Base-by-base conservation (phyloP, 2,113 vertebrate genomes). In the Lagenorhynchus albirostris region DNA sequence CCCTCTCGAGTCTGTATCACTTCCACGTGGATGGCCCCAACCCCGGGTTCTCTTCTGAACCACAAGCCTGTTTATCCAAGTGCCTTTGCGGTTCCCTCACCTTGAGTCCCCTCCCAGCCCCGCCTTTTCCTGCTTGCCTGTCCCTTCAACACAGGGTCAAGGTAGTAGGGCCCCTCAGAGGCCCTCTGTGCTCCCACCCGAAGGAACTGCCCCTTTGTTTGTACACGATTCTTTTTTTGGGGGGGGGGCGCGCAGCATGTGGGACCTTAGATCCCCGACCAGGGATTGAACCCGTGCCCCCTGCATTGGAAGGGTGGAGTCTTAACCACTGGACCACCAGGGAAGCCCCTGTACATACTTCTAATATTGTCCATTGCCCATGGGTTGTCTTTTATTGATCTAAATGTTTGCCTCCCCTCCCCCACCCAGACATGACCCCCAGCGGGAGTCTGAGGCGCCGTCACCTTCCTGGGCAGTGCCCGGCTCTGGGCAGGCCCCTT, bases 131-230 rank as follows among this genome's bases (percentile, higher is more conserved):
- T 36, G 7, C 29, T 33, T 33, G 29, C 8, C 67, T 67, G 10
- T 26, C 68, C 33, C 67, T 62, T 92, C 70, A 31, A 11, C 13
- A 26, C 62, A 14, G 0, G 25, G 41, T 47, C 17, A 17, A 31
- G 86, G 53, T 6, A 20, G n/a, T 3, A 68, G 2, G 31, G 47
- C 29, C 36, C 47, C 71, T 67, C 14, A 6, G 17, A 67, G 31
- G 65, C 25, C 60, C 8, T 76, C 60, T 2, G 0, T 6, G 29
- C 70, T 29, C 5, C 33, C 58, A 21, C 0, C 4, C 0, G 41
- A 58, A 58, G 68, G 44, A 23, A 12, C 70, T 0, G 9, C 8
- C 14, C 18, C 9, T 79, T n/a, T 31, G 74, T 79, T n/a, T 33
- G 74, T 50, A 33, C 26, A 33, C 44, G 21, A 33, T 47, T 33